Evolutionary conservation across 2,888 invertebrate genomes (phyloP).

Genomic region (Tupiocoris notatus): DNA sequence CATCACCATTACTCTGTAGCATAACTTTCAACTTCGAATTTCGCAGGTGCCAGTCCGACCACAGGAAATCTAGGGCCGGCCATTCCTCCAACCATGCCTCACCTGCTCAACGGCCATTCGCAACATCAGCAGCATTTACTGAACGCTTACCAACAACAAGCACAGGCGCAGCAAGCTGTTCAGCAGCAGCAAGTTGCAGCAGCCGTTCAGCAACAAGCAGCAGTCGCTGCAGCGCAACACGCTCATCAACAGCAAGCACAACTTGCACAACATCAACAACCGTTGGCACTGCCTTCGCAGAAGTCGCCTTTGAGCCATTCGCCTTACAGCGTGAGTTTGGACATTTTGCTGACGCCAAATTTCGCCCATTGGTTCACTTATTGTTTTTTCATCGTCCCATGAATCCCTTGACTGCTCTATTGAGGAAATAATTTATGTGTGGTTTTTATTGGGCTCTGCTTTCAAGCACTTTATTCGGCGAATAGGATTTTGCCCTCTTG

Average conservation of each 20-base stretch:
- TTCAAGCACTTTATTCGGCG: too few species aligned
- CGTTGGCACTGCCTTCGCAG: constrained; percentile 49
- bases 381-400: too few species aligned
- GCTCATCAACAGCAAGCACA: constrained; percentile 45
- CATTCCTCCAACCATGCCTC: constrained; percentile 45
- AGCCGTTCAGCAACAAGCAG: constrained; percentile 51
- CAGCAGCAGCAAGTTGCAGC: constrained; percentile 63
- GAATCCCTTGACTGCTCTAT: too few species aligned
- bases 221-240: constrained; percentile 43
- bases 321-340: constrained; percentile 44
- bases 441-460: too few species aligned
- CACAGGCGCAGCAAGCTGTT: constrained; percentile 29
- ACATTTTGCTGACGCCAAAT: background rate
- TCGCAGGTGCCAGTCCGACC: constrained; percentile 45
- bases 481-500: too few species aligned
- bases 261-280: constrained; percentile 40
- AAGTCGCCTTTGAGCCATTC: constrained; percentile 43
- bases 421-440: too few species aligned
- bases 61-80: constrained; percentile 43
- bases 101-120: constrained; percentile 48
- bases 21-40: too few species aligned
- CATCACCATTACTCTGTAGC: too few species aligned
- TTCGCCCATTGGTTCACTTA: too few species aligned
- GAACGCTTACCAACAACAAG: constrained; percentile 56
- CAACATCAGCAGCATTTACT: constrained; percentile 45